Evolutionary conservation across 2,797 vertebrate species (phyloP).

Genomic region (Mus minutoides): DNA sequence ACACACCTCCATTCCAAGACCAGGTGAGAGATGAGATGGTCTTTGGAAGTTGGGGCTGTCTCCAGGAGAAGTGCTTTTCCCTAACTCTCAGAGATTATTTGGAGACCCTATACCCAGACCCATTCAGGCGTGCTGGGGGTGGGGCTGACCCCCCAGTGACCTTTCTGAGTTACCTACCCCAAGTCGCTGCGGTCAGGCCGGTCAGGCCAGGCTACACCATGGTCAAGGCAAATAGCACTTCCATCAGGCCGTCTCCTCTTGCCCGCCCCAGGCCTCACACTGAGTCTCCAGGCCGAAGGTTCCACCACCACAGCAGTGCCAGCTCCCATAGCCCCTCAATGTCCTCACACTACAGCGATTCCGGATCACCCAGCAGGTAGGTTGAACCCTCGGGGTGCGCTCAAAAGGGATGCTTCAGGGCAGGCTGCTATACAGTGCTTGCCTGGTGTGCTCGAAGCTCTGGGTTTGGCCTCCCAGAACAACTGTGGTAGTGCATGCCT

Average conservation of each 20-base stretch:
- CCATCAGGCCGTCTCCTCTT: not conserved
- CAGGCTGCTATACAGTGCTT: not conserved
- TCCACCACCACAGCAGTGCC: slow-evolving; percentile 94
- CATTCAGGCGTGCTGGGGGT: not conserved
- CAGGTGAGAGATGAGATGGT: not conserved
- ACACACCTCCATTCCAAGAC: not conserved
- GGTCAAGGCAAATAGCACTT: not conserved
- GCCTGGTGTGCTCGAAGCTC: not conserved
- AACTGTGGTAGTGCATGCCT: not conserved
- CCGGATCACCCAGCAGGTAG: slow-evolving; percentile 95
- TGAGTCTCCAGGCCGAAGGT: slow-evolving; percentile 91
- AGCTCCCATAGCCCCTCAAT: slow-evolving; percentile 94
- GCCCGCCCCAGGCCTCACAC: slow-evolving; percentile 90
- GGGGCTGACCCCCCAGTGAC: not conserved
- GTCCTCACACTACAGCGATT: slow-evolving; percentile 93
- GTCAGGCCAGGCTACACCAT: not conserved
- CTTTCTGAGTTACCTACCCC: not conserved
- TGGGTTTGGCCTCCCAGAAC: not conserved
- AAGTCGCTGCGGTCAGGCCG: not conserved
- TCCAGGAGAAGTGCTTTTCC: not conserved
- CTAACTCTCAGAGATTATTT: not conserved
- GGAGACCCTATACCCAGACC: not conserved
- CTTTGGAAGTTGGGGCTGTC: not conserved
- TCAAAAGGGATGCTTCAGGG: not conserved
- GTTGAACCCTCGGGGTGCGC: not conserved